Percentiles rank a stretch among this genome's conserved stretches.
Conservation (phyloP, 2,888 invertebrate species). For the Oscheius sp. region DNA sequence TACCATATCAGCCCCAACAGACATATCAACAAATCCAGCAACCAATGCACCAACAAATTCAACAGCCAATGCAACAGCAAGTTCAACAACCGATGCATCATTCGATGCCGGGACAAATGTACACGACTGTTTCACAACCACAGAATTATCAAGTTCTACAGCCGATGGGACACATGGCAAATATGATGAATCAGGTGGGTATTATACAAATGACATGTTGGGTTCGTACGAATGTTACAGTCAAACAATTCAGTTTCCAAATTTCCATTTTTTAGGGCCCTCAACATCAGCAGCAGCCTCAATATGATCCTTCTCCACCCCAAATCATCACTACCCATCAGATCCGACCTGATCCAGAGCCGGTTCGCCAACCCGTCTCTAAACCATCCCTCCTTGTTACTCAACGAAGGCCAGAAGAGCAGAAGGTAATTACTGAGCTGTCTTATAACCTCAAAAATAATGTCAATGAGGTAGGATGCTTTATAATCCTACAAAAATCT, state of each 20-base stretch:
- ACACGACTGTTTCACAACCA: no score
- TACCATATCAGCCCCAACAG: neutral
- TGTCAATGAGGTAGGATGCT: neutral
- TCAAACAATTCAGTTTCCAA: no score
- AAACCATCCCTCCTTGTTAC: conserved; percentile 22
- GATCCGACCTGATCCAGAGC: neutral
- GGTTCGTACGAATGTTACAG: no score
- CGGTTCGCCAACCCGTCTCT: conserved; percentile 16
- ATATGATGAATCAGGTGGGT: no score
- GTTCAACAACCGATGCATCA: neutral
- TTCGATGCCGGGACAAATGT: no score
- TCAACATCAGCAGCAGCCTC: neutral
- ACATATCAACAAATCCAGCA: neutral
- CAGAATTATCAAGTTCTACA: neutral
- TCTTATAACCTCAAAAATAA: conserved; percentile 1
- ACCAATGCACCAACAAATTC: no score
- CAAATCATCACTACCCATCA: conserved; percentile 14
- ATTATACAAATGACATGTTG: no score
- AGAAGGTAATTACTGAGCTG: conserved; percentile 21
- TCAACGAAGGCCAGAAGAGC: conserved; percentile 8
- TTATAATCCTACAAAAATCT: neutral
- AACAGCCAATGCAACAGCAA: neutral
- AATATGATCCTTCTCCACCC: conserved; percentile 14
- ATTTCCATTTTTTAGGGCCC: no score
- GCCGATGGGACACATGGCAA: no score